Base-by-base conservation (phyloP, 2,113 vertebrate genomes). In the Parotia lawesii region DNA sequence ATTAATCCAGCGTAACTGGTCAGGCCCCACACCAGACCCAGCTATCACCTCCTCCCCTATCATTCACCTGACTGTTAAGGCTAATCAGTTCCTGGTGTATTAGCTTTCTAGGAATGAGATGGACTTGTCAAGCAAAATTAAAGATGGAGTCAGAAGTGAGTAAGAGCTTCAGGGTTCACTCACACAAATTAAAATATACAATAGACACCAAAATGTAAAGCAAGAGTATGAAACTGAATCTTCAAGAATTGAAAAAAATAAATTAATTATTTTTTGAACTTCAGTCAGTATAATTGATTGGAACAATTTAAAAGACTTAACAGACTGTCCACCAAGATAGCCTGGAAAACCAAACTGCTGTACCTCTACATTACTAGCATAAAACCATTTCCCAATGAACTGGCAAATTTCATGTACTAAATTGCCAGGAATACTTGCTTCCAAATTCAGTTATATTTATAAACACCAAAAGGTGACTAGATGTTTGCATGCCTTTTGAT, bases 271-370 rank as follows among this genome's bases (percentile, higher is more conserved):
- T 82, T 57, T 51, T 78, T 79, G 85, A 54, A 85, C 22, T 82
- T 58, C 47, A 66, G 35, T 89, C 89, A 83, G 70, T 85, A 58
- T n/a, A 76, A 92, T 37, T 76, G 84, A 89, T 21, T 29, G 50
- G 16, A 95, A 81, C 19, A 82, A 54, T 38, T 80, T 35, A 56
- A 74, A 80, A 87, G 71, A 51, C 70, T 67, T 73, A 35, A 79
- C 31, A 80, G 40, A 57, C 31, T 56, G 29, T 21, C 35, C 44
- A 74, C 38, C 28, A 66, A 69, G 70, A 61, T 10, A 66, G 5
- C 58, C 40, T 58, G n/a, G 35, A 93, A 87, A 85, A 80, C 11
- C 5, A 28, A 89, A 72, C 38, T 22, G 8, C 13, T 73, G 8
- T 38, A 47, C 38, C 35, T 70, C 60, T 62, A 38, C 8, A 27